phyloP scores from a whole-genome alignment of 2,797 vertebrate genomes.

The Liparis tanakae region DNA sequence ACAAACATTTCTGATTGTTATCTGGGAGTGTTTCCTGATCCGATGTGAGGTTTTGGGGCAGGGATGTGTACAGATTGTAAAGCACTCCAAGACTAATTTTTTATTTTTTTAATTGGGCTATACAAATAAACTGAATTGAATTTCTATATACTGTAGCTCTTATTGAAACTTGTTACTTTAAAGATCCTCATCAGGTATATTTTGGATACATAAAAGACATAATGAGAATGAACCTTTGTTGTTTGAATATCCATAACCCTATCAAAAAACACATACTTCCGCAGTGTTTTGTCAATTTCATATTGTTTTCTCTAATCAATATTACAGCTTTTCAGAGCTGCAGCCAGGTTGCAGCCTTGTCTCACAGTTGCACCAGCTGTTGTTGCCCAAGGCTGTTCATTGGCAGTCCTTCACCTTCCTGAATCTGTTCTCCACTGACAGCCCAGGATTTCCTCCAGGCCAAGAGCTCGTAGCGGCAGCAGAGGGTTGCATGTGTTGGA shows the following conservation, averaged over 20 bases:
- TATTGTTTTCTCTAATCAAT: neutral
- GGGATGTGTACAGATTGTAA: no score
- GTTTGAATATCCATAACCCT: neutral
- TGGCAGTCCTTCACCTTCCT: constrained; percentile 48
- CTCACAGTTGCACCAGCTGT: constrained; percentile 42
- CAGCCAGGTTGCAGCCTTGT: neutral
- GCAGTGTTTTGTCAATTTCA: neutral
- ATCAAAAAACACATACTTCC: neutral
- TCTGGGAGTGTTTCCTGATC: no score
- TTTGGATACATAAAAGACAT: no score
- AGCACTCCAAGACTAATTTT: no score
- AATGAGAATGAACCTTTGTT: neutral
- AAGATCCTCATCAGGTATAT: no score
- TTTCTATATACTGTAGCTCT: no score
- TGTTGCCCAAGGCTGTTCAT: constrained; percentile 41
- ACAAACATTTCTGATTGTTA: no score
- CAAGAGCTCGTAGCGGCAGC: constrained; percentile 29
- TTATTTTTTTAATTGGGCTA: no score
- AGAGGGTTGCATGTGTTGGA: no score
- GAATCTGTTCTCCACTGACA: constrained; percentile 35
- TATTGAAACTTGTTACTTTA: no score
- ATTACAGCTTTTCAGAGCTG: neutral
- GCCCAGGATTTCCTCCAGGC: constrained; percentile 41
- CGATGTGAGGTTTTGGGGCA: no score
- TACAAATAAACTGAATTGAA: no score